These are phyloP conservation scores for Zaprionus africanus DNA, from an alignment of 1,140 invertebrate species.

Conservation along the genomic window DNA sequence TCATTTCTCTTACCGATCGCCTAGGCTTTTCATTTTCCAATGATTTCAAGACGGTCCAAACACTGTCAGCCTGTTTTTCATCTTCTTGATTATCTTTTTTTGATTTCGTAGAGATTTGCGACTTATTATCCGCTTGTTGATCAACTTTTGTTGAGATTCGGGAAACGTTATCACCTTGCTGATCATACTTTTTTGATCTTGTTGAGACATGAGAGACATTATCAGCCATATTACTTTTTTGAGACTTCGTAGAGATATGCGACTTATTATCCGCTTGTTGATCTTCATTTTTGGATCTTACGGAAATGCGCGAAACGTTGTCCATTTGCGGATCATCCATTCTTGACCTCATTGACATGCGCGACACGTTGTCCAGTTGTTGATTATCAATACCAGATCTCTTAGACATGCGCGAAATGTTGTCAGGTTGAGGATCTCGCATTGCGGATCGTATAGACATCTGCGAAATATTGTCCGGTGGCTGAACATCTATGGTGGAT, in stretches of 20 bases:
- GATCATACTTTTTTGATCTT: background rate
- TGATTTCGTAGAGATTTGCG: background rate
- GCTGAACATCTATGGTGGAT: too few relatives aligned
- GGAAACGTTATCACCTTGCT: background rate
- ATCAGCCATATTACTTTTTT: background rate
- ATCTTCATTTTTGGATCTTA: background rate
- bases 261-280: too few relatives aligned
- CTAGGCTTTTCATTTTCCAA: background rate
- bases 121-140: background rate
- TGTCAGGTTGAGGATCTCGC: background rate
- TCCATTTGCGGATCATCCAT: background rate
- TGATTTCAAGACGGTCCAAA: background rate
- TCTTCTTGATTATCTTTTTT: background rate
- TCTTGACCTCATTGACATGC: background rate
- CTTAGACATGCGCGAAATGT: background rate
- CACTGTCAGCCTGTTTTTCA: background rate
- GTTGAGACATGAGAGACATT: background rate
- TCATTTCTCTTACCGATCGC: background rate
- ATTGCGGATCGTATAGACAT: background rate
- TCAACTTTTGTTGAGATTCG: background rate
- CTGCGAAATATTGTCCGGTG: too few relatives aligned
- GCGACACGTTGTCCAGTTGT: too few relatives aligned
- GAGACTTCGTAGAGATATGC: background rate
- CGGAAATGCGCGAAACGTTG: conserved; percentile 7
- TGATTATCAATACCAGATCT: background rate